Base-by-base conservation (phyloP, 1,140 invertebrate genomes). In the Anagrus nilaparvatae region DNA sequence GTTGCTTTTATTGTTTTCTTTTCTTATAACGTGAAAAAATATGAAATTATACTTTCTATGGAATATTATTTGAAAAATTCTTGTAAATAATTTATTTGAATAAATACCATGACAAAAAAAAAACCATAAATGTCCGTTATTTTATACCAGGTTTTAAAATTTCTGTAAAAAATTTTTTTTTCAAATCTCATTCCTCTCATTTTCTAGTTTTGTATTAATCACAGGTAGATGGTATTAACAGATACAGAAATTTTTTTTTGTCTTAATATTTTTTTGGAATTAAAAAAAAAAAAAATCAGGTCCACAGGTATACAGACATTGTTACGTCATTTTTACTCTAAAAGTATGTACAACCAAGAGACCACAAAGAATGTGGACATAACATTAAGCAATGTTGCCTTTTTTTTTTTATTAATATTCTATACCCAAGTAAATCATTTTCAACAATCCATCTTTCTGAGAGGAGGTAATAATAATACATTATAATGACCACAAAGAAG, bases 321-420 rank as follows among this genome's bases (percentile, higher is more conserved):
- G 56, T 63, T 65, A 63, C 60, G 56, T 65, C 63, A 65, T 59
- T 65, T 56, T 52, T 54, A 53, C 54, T 55, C 58, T 48, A 48
- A 45, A 42, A 13, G n/a, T 29, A 45, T 19, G 34, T n/a, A n/a
- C n/a, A n/a, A 38, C n/a, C 16, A 24, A 43, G 18, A 49, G 55
- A 63, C 55, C 56, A 54, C 56, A 58, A 63, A 61, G 60, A 61
- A 61, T 65, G 58, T 51, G 51, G 49, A 19, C 3, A n/a, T 19
- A 20, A n/a, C n/a, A 12, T 8, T 19, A 23, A 48, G 51, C 61
- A 56, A 53, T 57, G 63, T 67, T 65, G 58, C 52, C 56, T n/a
- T n/a, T n/a, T n/a, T n/a, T n/a, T n/a, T n/a, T n/a, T n/a, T n/a
- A n/a, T n/a, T n/a, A n/a, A n/a, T n/a, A n/a, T n/a, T n/a, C n/a